Evolutionary conservation across 2,797 vertebrate genomes (phyloP).

Genomic region (Eremophila alpestris): DNA sequence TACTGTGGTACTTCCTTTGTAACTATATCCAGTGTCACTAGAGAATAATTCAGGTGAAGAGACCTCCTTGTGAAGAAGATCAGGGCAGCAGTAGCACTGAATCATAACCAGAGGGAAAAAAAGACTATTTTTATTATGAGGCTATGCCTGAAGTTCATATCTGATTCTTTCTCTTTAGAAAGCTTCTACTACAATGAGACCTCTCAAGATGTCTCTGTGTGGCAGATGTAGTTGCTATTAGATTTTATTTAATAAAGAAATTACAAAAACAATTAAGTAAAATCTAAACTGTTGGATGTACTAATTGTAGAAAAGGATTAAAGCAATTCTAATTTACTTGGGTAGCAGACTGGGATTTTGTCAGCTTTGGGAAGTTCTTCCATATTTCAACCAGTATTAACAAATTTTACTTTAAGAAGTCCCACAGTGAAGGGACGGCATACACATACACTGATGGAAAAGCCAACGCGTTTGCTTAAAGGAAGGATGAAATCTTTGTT

Average conservation of each 20-base stretch:
- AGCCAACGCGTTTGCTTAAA: background rate
- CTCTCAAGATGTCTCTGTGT: background rate
- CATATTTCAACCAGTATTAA: background rate
- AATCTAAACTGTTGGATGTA: background rate
- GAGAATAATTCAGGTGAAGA: background rate
- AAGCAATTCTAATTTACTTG: background rate
- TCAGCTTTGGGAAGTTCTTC: background rate
- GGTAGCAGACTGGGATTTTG: background rate
- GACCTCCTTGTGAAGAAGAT: background rate
- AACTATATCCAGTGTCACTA: background rate
- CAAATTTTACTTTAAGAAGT: background rate
- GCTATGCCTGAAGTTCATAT: background rate
- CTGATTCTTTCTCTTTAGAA: background rate
- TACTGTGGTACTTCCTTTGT: background rate
- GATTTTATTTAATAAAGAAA: background rate
- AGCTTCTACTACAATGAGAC: background rate
- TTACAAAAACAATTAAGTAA: background rate
- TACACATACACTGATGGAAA: background rate
- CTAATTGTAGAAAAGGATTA: background rate
- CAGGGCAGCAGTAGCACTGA: background rate
- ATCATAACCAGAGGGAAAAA: background rate
- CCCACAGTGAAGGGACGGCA: background rate
- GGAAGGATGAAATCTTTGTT: background rate
- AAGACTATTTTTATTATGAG: background rate
- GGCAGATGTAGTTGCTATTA: background rate